phyloP scores from a whole-genome alignment of 2,113 vertebrate species.

The Gobio gobio region DNA sequence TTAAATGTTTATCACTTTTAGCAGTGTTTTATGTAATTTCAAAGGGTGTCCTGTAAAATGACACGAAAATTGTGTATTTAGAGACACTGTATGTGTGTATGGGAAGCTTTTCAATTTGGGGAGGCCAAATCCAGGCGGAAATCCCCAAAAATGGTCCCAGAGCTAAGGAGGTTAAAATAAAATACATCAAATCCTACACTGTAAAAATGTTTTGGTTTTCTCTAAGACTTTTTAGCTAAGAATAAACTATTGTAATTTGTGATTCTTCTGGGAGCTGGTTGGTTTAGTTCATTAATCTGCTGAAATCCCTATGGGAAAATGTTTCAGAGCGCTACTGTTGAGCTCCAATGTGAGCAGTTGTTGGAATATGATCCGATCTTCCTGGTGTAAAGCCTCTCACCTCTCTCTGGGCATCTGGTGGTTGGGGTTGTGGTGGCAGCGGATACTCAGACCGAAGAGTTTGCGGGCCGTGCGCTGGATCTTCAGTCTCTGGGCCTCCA shows the following conservation, averaged over 20 bases:
- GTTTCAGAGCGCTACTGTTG: background rate
- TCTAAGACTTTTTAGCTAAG: background rate
- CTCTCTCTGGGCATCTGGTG: slow-evolving; percentile 99
- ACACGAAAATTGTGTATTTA: no score
- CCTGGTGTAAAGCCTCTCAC: slow-evolving; percentile 69
- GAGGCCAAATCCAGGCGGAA: no score
- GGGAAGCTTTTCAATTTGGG: no score
- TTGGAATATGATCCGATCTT: background rate
- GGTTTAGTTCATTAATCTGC: background rate
- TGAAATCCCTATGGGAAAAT: background rate
- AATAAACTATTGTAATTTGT: background rate
- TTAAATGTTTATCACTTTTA: no score
- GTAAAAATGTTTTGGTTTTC: background rate
- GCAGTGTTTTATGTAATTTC: no score
- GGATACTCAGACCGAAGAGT: slow-evolving; percentile 96
- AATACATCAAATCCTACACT: no score
- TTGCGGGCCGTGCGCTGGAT: slow-evolving; percentile 96
- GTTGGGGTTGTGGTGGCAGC: slow-evolving; percentile 97
- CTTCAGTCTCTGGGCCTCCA: slow-evolving; percentile 91
- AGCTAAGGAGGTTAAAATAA: no score
- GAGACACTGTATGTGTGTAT: no score
- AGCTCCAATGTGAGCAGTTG: background rate
- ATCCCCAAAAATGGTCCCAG: no score
- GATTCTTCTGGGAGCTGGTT: background rate
- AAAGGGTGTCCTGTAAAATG: no score